These are phyloP conservation scores for Cosmopolites sordidus DNA, from an alignment of 2,888 invertebrate species.

Conservation along the genomic window DNA sequence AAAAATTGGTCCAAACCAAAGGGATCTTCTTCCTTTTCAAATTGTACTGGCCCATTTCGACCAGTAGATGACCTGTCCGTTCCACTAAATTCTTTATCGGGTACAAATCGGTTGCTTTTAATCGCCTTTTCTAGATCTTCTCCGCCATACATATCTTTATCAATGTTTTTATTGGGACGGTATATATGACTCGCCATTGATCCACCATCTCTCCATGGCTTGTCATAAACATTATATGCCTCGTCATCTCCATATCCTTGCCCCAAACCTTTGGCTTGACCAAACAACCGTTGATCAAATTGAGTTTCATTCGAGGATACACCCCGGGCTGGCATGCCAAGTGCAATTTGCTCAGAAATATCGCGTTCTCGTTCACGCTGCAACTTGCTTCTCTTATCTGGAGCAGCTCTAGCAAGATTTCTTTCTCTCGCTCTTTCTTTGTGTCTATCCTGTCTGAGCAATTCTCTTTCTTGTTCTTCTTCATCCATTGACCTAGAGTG, in stretches of 20 bases:
- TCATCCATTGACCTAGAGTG: slow-evolving; percentile 48
- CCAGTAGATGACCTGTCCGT: slow-evolving; percentile 67
- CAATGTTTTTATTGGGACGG: slow-evolving; percentile 79
- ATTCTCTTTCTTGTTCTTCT: slow-evolving; percentile 77
- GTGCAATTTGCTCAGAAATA: slow-evolving; percentile 96
- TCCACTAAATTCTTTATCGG: slow-evolving; percentile 95
- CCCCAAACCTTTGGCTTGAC: slow-evolving; percentile 85
- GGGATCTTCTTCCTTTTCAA: slow-evolving; percentile 88
- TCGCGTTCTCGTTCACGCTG: slow-evolving; percentile 91
- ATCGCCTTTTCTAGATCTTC: slow-evolving; percentile 86
- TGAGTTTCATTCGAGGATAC: slow-evolving; percentile 69
- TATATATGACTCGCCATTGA: slow-evolving; percentile 86
- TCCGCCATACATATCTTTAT: slow-evolving; percentile 86
- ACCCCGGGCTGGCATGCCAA: slow-evolving; percentile 86
- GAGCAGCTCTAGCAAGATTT: slow-evolving; percentile 89
- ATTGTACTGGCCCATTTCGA: slow-evolving; percentile 93
- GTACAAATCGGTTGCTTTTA: slow-evolving; percentile 88
- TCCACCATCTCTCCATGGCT: slow-evolving; percentile 90
- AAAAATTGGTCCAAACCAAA: slow-evolving; percentile 98
- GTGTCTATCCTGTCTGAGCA: slow-evolving; percentile 82
- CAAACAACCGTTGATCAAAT: slow-evolving; percentile 95
- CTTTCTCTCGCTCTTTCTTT: slow-evolving; percentile 89
- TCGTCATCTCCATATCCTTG: slow-evolving; percentile 94
- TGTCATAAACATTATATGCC: slow-evolving; percentile 95
- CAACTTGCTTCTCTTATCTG: slow-evolving; percentile 86